Conservation (phyloP, 2,113 vertebrate species). For the Nycticryphes semicollaris region DNA sequence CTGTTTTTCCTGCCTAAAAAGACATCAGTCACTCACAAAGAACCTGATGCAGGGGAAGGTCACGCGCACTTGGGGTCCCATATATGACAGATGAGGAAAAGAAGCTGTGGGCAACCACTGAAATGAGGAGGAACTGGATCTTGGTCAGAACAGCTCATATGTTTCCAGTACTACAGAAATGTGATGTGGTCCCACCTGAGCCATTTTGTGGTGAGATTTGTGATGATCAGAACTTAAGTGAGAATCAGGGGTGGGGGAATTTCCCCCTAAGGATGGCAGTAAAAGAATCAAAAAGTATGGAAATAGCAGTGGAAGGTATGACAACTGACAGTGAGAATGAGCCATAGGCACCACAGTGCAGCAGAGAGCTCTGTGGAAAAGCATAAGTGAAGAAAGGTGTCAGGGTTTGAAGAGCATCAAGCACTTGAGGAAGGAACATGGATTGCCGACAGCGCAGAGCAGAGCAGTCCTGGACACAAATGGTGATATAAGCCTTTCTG, state of each 20-base stretch:
- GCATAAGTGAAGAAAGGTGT: not conserved
- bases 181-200: not conserved
- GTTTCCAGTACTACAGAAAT: not conserved
- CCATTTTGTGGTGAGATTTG: not conserved
- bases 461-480: not conserved
- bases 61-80: rapidly evolving
- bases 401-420: not conserved
- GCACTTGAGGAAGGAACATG: not conserved
- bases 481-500: not conserved
- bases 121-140: not conserved
- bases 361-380: not conserved
- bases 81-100: rapidly evolving
- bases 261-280: not conserved
- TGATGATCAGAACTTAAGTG: not conserved
- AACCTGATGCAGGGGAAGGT: not conserved
- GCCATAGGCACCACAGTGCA: rapidly evolving
- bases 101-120: not conserved
- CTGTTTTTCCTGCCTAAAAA: not conserved
- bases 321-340: rapidly evolving
- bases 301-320: rapidly evolving
- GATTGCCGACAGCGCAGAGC: not conserved
- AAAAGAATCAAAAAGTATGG: not conserved
- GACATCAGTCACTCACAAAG: not conserved
- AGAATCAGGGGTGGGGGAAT: not conserved
- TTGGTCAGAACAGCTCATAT: not conserved